Evolutionary conservation across 2,888 invertebrate genomes (phyloP), one percentile per base, ranked within the genome.

Genomic region (Rhogogaster chlorosoma): DNA sequence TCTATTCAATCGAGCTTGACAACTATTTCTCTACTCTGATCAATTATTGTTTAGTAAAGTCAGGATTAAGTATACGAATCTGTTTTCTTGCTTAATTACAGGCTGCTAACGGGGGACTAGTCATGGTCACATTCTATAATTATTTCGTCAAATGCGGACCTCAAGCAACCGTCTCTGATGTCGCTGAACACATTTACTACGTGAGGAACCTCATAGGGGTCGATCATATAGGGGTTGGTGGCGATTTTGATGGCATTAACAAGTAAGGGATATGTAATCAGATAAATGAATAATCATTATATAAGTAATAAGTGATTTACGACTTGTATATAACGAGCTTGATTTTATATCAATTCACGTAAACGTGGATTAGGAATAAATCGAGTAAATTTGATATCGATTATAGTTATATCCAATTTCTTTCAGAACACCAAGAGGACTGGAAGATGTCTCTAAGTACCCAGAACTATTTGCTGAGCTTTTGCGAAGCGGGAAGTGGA

Each of bases 71-170:
- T 38, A 73, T 6, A 10, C 38, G 26, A 42, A 3, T 42, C 12
- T 42, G 38, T 73, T 42, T n/a, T 70, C 10, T 73, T 73, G 38
- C 26, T 73, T 42, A 22, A 42, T 88, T 87, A 22, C 87, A 93
- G 93, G 96, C 97, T 84, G 95, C 95, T 88, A 98, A 98, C 93
- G 97, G 97, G 61, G 98, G 98, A 77, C 95, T 98, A 70, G 97
- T 98, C 86, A 98, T 98, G 98, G 97, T 98, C 88, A 98, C 98
- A 94, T 98, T 98, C 94, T 98, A 97, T 94, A 96, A 97, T 84
- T 96, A 96, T 92, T 96, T 97, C 93, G 96, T 98, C 89, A 96
- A 97, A 87, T 98, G 98, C 93, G 96, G 96, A 88, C 96, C 97
- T 86, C 95, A 96, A 89, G 97, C 98, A 26, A 97, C 96, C 9